These are phyloP conservation scores for Drosophila mimetica DNA, from an alignment of 2,888 invertebrate genomes.

Conservation along the genomic window DNA sequence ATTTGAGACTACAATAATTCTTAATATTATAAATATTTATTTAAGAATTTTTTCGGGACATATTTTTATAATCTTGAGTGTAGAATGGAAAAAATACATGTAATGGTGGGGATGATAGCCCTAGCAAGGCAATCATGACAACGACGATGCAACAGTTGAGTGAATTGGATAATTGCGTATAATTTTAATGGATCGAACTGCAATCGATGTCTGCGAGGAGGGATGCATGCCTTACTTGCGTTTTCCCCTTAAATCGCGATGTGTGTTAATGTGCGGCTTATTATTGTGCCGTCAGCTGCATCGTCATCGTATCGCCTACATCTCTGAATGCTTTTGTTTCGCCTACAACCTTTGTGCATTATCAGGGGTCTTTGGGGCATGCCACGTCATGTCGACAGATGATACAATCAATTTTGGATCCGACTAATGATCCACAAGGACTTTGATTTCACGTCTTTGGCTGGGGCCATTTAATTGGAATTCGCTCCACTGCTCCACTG, in stretches of 20 bases:
- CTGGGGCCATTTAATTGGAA: conserved; percentile 36
- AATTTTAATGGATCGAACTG: conserved; percentile 47
- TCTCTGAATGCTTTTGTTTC: conserved; percentile 33
- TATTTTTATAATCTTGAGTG: conserved; percentile 21
- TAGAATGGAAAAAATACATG: conserved; percentile 33
- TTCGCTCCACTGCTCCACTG: conserved; percentile 26
- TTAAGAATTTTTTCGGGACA: too few species aligned
- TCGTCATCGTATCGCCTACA: conserved; percentile 23
- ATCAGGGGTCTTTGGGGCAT: conserved; percentile 17
- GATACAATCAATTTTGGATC: conserved; percentile 28
- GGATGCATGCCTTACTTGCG: conserved; percentile 39
- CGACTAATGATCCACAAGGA: conserved; percentile 16
- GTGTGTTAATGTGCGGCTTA: conserved; percentile 40
- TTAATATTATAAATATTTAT: too few species aligned
- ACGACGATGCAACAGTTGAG: conserved; percentile 53
- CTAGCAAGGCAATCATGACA: conserved; percentile 44
- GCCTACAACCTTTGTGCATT: conserved; percentile 64
- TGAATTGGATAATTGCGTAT: conserved; percentile 76
- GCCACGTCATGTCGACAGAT: conserved; percentile 23
- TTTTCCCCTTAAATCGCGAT: conserved; percentile 53
- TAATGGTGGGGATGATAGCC: conserved; percentile 38
- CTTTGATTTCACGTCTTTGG: conserved; percentile 11
- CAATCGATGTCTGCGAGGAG: conserved; percentile 25
- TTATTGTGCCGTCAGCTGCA: conserved; percentile 20
- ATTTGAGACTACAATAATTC: neutral